Conservation (phyloP, 2,888 invertebrate species). For the Caenorhabditis sp. region DNA sequence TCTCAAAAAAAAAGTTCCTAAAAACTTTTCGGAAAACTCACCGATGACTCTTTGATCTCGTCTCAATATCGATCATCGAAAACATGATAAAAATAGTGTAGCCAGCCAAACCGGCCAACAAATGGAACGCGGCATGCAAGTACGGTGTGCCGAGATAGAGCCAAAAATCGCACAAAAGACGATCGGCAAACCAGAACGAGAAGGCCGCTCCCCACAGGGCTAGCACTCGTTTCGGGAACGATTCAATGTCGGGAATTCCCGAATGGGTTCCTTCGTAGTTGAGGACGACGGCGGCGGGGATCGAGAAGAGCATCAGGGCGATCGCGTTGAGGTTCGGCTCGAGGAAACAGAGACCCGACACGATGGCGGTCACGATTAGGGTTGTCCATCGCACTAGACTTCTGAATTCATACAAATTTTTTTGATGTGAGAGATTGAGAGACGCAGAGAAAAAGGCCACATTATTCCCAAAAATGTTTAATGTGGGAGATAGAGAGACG, state of each 20-base stretch:
- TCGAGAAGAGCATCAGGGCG: conserved; percentile 63
- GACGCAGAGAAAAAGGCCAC: no score
- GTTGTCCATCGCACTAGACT: conserved; percentile 54
- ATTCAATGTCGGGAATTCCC: conserved; percentile 62
- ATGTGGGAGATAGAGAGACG: no score
- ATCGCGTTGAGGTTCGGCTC: conserved; percentile 67
- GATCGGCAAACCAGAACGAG: conserved; percentile 65
- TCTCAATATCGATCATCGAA: conserved; percentile 65
- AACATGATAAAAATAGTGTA: conserved; percentile 70
- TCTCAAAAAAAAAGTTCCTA: not conserved
- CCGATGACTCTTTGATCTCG: conserved; percentile 53
- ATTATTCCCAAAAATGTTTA: no score
- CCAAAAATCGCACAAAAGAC: conserved; percentile 67
- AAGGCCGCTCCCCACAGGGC: conserved; percentile 62
- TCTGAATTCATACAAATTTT: conserved; percentile 24
- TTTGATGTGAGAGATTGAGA: not conserved
- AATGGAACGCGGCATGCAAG: conserved; percentile 67
- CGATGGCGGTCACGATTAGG: conserved; percentile 52
- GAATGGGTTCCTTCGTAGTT: conserved; percentile 62
- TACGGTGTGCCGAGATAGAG: conserved; percentile 65
- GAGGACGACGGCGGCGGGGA: conserved; percentile 61
- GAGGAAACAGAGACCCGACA: conserved; percentile 64
- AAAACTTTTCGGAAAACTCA: conserved; percentile 8
- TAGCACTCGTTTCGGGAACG: conserved; percentile 59
- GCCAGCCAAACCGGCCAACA: conserved; percentile 62